Percentiles rank a stretch among this genome's conserved stretches.
These are phyloP conservation scores for Clarias batrachus DNA, from an alignment of 2,113 vertebrate genomes.

Conservation along the genomic window DNA sequence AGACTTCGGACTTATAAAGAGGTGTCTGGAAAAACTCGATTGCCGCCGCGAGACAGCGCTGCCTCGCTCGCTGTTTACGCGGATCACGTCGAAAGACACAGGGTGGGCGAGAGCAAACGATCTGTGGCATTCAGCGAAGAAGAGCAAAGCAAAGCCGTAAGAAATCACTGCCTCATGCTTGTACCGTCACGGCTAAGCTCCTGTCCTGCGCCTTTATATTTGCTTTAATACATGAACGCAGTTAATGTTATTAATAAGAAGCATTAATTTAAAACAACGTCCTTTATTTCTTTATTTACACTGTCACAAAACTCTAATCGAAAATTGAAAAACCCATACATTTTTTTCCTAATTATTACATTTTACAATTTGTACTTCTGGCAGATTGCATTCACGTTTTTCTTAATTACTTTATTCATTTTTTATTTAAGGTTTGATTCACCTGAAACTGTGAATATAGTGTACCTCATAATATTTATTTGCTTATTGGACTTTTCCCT, in stretches of 20 bases:
- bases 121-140: constrained; percentile 58
- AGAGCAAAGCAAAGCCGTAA: constrained; percentile 39
- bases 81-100: constrained; percentile 88
- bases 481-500: too few species aligned
- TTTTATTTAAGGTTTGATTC: neutral
- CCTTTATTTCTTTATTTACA: neutral
- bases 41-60: constrained; percentile 85
- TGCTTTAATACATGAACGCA: neutral
- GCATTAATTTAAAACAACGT: neutral
- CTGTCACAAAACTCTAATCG: neutral
- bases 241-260: neutral
- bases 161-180: constrained; percentile 44
- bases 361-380: neutral
- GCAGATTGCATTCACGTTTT: neutral
- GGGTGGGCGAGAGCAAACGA: constrained; percentile 71
- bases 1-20: constrained; percentile 96
- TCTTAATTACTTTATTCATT: neutral
- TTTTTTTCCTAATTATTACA: neutral
- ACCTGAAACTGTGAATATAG: neutral
- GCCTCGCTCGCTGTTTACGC: constrained; percentile 78
- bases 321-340: neutral
- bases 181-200: constrained; percentile 37
- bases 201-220: constrained; percentile 34
- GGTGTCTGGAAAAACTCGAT: constrained; percentile 94
- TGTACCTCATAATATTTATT: neutral